These are phyloP conservation scores for Pseudochromis fuscus DNA, from an alignment of 2,797 vertebrate genomes.

Conservation along the genomic window DNA sequence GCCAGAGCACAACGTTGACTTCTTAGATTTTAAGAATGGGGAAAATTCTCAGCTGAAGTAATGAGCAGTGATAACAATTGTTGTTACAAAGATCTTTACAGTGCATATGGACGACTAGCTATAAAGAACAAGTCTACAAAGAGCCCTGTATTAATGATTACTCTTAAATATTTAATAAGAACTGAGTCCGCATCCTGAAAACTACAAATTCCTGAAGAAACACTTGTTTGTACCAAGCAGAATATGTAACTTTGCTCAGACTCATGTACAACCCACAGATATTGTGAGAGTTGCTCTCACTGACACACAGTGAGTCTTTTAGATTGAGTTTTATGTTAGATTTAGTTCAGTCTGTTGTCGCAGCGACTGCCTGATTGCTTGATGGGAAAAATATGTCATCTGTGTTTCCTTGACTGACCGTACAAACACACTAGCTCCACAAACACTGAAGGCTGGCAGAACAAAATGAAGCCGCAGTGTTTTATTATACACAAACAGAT, in stretches of 20 bases:
- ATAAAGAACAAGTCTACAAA: not conserved
- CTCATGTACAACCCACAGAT: not conserved
- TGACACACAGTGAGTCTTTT: slow-evolving; percentile 22
- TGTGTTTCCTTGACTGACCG: slow-evolving; percentile 39
- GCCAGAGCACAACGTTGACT: slow-evolving; percentile 18
- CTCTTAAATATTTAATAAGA: slow-evolving; percentile 9
- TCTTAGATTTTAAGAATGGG: slow-evolving; percentile 8
- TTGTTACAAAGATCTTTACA: not conserved
- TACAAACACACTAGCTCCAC: slow-evolving; percentile 20
- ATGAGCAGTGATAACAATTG: slow-evolving; percentile 9
- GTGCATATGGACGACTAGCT: slow-evolving; percentile 6
- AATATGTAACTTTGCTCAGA: not conserved
- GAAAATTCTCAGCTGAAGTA: slow-evolving; percentile 15
- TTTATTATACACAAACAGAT: slow-evolving; percentile 13
- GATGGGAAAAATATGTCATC: slow-evolving; percentile 48
- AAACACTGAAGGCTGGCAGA: slow-evolving; percentile 28
- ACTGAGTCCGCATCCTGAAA: not conserved
- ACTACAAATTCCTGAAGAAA: not conserved
- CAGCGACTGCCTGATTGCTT: slow-evolving; percentile 40
- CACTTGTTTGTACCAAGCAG: not conserved
- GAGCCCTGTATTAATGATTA: not conserved
- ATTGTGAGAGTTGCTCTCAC: slow-evolving; percentile 18
- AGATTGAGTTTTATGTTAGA: slow-evolving; percentile 51
- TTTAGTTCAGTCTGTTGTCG: slow-evolving; percentile 42
- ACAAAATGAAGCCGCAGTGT: slow-evolving; percentile 13